A percentile compares a stretch with the other conserved stretches of the same genome.
Evolutionary conservation across 2,113 vertebrate species (phyloP).

Genomic region (Ovis aries): DNA sequence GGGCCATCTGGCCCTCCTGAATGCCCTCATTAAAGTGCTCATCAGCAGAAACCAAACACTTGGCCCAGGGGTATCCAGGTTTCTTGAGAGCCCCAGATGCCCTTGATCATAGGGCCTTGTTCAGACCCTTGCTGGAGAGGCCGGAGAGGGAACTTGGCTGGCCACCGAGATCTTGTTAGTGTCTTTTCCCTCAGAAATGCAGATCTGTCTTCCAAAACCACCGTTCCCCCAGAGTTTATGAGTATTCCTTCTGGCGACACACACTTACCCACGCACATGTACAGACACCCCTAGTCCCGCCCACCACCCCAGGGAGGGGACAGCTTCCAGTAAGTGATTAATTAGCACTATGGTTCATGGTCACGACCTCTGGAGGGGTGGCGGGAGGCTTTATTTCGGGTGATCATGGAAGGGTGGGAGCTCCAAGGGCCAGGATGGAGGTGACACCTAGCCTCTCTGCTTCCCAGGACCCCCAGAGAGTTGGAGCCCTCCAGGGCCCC

Average conservation of each 20-base stretch:
- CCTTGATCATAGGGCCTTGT: conserved; percentile 8
- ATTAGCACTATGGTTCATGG: conserved; percentile 55
- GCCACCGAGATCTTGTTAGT: conserved; percentile 41
- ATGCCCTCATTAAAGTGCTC: conserved; percentile 50
- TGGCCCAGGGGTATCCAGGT: conserved; percentile 41
- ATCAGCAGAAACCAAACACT: conserved; percentile 44
- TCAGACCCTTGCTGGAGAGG: not conserved
- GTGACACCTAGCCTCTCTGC: not conserved
- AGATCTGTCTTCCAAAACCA: conserved; percentile 41
- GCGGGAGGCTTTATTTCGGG: conserved; percentile 54
- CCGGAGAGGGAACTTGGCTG: conserved; percentile 47
- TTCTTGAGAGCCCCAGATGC: conserved; percentile 55
- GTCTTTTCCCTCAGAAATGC: conserved; percentile 62
- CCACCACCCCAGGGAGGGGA: conserved; percentile 45
- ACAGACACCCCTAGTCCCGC: not conserved
- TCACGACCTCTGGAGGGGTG: conserved; percentile 51
- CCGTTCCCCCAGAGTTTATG: conserved; percentile 45
- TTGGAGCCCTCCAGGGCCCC: not conserved
- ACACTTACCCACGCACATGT: not conserved
- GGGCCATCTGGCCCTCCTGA: not conserved
- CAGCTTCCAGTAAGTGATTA: conserved; percentile 52
- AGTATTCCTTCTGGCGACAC: conserved; percentile 64
- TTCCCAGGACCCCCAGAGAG: not conserved
- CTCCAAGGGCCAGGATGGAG: too few species aligned
- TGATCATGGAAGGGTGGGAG: fast-evolving